Base-by-base conservation (phyloP, 2,888 invertebrate genomes). In the Diachrysia chrysitis region DNA sequence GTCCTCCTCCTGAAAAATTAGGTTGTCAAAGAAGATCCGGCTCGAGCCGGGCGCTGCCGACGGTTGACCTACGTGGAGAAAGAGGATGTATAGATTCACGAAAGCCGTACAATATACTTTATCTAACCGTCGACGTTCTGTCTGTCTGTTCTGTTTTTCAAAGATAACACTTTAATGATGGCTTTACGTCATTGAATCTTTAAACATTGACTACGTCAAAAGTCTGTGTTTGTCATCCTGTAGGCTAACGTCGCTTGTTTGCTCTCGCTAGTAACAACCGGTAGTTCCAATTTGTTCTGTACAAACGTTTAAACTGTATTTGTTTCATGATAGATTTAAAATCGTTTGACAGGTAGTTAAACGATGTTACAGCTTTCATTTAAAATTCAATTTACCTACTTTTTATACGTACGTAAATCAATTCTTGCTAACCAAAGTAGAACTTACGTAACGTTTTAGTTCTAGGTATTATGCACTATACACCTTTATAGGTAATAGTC, bases 161-260 rank as follows among this genome's bases (percentile, higher is more conserved):
- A 12, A 51, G 48, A 51, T 51, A 51, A 46, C 3, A 21, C 19
- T 21, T 19, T 10, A 51, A 17, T 17, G n/a, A n/a, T n/a, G n/a
- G n/a, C 21, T 21, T 19, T 51, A 51, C 21, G 48, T 10, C 12
- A 51, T 19, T 51, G 48, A 51, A 51, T 51, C 12, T 51, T 51
- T 12, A 19, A 51, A 51, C 48, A 19, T 51, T 19, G 48, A 51
- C 48, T 21, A 19, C 12, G 48, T 21, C 48, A 10, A 14, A 16
- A n/a, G n/a, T 42, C n/a, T 42, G 42, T 42, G 42, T n/a, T 42
- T 42, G n/a, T 42, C 42, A 42, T 42, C 42, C 42, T n/a, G n/a
- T n/a, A 14, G 6, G 7, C 42, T 42, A 42, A n/a, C 5, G 6
- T 16, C 42, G 16, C n/a, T 42, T 42, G 42, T 6, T 42, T n/a